Base-by-base conservation (phyloP, 1,140 invertebrate species). In the Calosoma granatense region DNA sequence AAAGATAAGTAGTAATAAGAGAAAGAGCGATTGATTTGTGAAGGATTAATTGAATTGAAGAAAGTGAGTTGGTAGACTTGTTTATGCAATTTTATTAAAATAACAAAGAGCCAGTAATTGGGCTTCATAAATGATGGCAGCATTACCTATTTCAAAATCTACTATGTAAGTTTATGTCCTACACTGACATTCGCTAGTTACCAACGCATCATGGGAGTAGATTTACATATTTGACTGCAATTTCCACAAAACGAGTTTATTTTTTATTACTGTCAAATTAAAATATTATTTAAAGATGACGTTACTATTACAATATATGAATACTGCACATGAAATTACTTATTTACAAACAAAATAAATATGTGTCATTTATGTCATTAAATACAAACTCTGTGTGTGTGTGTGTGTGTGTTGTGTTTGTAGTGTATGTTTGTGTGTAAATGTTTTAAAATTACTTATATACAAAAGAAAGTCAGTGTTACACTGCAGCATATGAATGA, bases 1-100 rank as follows among this genome's bases (percentile, higher is more conserved):
- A n/a, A n/a, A n/a, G n/a, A n/a, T n/a, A n/a, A n/a, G n/a, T n/a
- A n/a, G n/a, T n/a, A n/a, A n/a, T n/a, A n/a, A n/a, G n/a, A n/a
- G n/a, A n/a, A n/a, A n/a, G n/a, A n/a, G n/a, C n/a, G n/a, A n/a
- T n/a, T n/a, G n/a, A n/a, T n/a, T n/a, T n/a, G n/a, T n/a, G n/a
- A n/a, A n/a, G n/a, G n/a, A n/a, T n/a, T n/a, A n/a, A n/a, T n/a
- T n/a, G n/a, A n/a, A n/a, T n/a, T n/a, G n/a, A n/a, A n/a, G n/a
- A n/a, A n/a, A n/a, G n/a, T n/a, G n/a, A n/a, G n/a, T n/a, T n/a
- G n/a, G 15, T 11, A 47, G 15, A 6, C 17, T 47, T 47, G 41
- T 47, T 47, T 47, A 47, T 17, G 41, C 41, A 47, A 47, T 47
- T 47, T 47, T 47, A 47, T 47, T 47, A 47, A 47, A 47, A 47